phyloP scores from a whole-genome alignment of 1,140 invertebrate species.

The Macrostomum lignano region DNA sequence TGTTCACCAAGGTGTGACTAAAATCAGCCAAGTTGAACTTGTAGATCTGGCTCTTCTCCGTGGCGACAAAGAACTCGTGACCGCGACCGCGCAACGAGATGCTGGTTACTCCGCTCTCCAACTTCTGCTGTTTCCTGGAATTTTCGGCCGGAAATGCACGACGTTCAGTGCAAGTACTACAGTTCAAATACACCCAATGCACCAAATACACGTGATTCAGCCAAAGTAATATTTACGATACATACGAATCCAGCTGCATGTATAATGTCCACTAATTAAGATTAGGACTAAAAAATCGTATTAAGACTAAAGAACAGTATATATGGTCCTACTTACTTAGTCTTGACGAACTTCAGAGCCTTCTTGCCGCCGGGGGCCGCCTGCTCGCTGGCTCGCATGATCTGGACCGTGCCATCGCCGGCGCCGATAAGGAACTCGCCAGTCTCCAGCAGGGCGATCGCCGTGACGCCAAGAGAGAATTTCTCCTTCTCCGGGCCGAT shows the following conservation, averaged over 20 bases:
- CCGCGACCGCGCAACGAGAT: slow-evolving; percentile 25
- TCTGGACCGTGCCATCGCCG: slow-evolving; percentile 43
- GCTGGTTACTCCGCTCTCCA: slow-evolving; percentile 19
- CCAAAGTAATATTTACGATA: no score
- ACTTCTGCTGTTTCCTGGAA: no score
- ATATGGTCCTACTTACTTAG: slow-evolving; percentile 1
- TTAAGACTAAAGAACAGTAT: slow-evolving; percentile 3
- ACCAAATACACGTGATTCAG: no score
- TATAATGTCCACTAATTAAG: no score
- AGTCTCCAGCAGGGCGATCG: slow-evolving; percentile 33
- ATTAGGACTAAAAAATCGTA: no score
- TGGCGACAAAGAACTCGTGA: slow-evolving; percentile 37
- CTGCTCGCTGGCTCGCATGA: slow-evolving; percentile 7
- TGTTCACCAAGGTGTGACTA: slow-evolving; percentile 37
- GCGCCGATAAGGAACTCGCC: slow-evolving; percentile 34
- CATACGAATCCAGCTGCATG: no score
- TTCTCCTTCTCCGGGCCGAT: slow-evolving; percentile 19
- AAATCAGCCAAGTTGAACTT: slow-evolving; percentile 42
- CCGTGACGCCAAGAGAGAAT: slow-evolving; percentile 34
- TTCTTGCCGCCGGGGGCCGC: slow-evolving; percentile 8
- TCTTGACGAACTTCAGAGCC: slow-evolving; percentile 6
- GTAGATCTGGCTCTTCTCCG: slow-evolving; percentile 49
- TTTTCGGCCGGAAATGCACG: no score
- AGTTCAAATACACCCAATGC: no score
- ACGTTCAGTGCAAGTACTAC: no score